Percentiles rank a stretch among this genome's conserved stretches.
phyloP scores from a whole-genome alignment of 2,113 vertebrate species.

The Anser brachyrhynchus region DNA sequence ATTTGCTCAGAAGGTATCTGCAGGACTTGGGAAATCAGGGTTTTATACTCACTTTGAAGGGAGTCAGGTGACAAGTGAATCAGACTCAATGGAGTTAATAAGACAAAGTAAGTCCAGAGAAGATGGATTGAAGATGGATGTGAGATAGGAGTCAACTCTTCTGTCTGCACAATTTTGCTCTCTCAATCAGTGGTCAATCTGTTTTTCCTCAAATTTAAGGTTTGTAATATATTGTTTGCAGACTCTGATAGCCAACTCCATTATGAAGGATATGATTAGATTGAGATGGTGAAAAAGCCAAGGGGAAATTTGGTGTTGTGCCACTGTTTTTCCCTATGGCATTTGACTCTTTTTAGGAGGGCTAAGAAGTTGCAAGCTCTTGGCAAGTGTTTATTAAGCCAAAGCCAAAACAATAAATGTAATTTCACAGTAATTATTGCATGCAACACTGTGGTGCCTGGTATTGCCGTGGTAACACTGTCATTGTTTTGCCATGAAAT shows the following conservation, averaged over 20 bases:
- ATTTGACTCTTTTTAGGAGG: not conserved
- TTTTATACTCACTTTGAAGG: not conserved
- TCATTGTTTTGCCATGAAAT: not conserved
- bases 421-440: conserved; percentile 14
- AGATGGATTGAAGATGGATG: not conserved
- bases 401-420: conserved; percentile 2
- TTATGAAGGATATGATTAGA: not conserved
- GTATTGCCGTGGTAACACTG: not conserved
- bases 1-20: not conserved
- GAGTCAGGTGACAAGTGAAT: not conserved
- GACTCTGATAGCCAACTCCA: not conserved
- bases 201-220: not conserved
- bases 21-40: not conserved
- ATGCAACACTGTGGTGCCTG: not conserved
- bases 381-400: not conserved
- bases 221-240: not conserved
- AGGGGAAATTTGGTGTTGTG: not conserved
- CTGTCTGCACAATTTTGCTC: not conserved
- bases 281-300: not conserved
- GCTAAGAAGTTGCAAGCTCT: not conserved
- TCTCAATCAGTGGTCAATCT: not conserved
- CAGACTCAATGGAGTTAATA: not conserved
- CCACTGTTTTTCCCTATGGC: not conserved
- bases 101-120: not conserved
- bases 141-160: not conserved